These are phyloP conservation scores for Osmerus mordax DNA, from an alignment of 2,113 vertebrate species.

Conservation along the genomic window DNA sequence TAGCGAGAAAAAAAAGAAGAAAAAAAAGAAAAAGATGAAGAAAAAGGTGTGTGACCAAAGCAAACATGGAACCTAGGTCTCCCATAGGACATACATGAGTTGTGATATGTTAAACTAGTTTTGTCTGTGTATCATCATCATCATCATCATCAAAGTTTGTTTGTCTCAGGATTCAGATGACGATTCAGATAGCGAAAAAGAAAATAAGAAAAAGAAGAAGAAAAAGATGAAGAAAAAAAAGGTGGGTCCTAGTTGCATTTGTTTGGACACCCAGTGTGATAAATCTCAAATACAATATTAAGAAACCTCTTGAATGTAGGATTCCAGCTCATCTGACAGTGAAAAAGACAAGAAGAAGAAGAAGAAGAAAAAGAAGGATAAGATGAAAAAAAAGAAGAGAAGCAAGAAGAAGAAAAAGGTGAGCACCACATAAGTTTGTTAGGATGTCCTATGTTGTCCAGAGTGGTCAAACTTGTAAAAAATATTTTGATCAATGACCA, in stretches of 20 bases:
- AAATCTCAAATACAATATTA: background rate
- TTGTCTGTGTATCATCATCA: too few species aligned
- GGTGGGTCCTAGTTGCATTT: background rate
- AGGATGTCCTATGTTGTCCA: too few species aligned
- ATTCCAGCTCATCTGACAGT: background rate
- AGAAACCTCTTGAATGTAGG: too few species aligned
- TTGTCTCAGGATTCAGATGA: background rate
- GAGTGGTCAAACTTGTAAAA: too few species aligned
- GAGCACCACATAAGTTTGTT: too few species aligned
- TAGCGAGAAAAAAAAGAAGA: slow-evolving; percentile 1
- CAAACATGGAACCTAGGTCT: too few species aligned
- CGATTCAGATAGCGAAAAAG: background rate
- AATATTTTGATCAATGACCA: background rate
- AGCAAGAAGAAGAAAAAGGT: background rate
- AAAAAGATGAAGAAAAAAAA: slow-evolving; percentile 4
- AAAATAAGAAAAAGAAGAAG: slow-evolving; percentile 8
- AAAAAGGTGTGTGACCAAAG: background rate
- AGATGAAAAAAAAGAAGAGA: slow-evolving; percentile 4
- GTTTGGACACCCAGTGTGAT: background rate
- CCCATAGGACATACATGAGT: too few species aligned
- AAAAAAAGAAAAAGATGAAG: slow-evolving; percentile 2
- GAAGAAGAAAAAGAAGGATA: background rate
- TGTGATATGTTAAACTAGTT: too few species aligned
- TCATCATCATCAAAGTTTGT: too few species aligned
- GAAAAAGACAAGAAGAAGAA: slow-evolving; percentile 10